Conservation (phyloP, 1,140 invertebrate species). For the Bradysia coprophila region DNA sequence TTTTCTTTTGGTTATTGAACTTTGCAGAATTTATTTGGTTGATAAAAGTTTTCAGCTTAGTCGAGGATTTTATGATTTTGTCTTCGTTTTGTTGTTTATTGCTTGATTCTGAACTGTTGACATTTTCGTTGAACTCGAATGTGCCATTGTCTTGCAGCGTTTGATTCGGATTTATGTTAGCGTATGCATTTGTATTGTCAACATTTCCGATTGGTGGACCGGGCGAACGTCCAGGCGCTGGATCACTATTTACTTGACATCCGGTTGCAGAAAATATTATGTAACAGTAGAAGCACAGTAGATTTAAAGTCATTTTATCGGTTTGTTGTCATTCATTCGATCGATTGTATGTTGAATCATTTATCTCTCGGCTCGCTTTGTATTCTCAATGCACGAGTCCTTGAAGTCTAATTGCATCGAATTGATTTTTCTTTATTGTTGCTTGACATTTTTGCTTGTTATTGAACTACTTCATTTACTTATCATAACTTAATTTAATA, state of each 20-base stretch:
- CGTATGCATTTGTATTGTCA: not conserved
- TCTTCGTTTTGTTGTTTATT: not conserved
- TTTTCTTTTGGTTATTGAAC: not conserved
- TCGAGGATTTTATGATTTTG: not conserved
- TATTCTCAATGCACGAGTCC: no score
- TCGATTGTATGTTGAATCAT: no score
- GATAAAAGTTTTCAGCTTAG: no score
- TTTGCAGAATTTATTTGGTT: not conserved
- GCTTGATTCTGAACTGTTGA: not conserved
- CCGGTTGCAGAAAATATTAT: slow-evolving; percentile 1
- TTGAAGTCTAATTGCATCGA: no score
- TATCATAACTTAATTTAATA: no score
- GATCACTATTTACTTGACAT: slow-evolving; percentile 13
- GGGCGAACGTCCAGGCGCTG: slow-evolving; percentile 19
- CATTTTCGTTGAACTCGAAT: not conserved
- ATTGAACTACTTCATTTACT: no score
- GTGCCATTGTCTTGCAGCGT: not conserved
- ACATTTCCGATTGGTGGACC: slow-evolving; percentile 12
- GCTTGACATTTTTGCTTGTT: no score
- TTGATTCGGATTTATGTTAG: not conserved
- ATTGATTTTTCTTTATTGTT: no score
- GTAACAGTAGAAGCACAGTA: not conserved
- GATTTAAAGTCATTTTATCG: no score
- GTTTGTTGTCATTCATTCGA: no score
- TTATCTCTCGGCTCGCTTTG: no score